Base-by-base conservation (phyloP, 2,113 vertebrate species). In the Chionomys nivalis region DNA sequence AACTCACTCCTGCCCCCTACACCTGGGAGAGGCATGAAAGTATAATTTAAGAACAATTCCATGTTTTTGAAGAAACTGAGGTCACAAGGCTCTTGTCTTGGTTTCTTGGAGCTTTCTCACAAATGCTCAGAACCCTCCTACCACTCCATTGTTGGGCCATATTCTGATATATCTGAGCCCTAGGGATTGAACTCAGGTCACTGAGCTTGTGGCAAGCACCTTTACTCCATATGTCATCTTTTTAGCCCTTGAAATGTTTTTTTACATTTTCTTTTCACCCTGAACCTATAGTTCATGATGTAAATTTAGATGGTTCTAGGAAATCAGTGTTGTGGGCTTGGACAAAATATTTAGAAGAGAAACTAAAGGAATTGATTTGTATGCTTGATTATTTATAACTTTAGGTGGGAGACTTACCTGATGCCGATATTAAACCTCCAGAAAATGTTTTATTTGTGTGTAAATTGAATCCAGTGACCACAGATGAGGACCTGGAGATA, bases 401-500 rank as follows among this genome's bases (percentile, higher is more conserved):
- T 31, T 89, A 99, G 99, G 99, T 99, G 93, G 99, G 99, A 47
- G 99, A 99, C 94, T 98, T 99, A 81, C 99, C 99, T 42, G 99
- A 99, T 96, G 99, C 99, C 95, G 99, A 99, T 1, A 93, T 99
- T 68, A 99, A 98, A 93, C 99, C 99, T 89, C 99, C 99, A 66
- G 99, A 99, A 98, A 99, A 99, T 10, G 99, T 99, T 13, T 98
- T 99, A 7, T 99, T 99, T 98, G 99, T 99, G 61, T 99, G 99
- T 97, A 99, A 99, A 96, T 98, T 99, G 88, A 99, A 99, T 98
- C 99, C 99, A 4, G 99, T 99, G 91, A 99, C 99, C 96, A 99
- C 99, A 47, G 99, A 99, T 94, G 99, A 99, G 96, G 99, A 99
- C 96, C 98, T 99, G 91, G 99, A 99, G 96, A 99, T 99, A 95